Base-by-base conservation (phyloP, 2,888 invertebrate species). In the Nomada ferruginata region DNA sequence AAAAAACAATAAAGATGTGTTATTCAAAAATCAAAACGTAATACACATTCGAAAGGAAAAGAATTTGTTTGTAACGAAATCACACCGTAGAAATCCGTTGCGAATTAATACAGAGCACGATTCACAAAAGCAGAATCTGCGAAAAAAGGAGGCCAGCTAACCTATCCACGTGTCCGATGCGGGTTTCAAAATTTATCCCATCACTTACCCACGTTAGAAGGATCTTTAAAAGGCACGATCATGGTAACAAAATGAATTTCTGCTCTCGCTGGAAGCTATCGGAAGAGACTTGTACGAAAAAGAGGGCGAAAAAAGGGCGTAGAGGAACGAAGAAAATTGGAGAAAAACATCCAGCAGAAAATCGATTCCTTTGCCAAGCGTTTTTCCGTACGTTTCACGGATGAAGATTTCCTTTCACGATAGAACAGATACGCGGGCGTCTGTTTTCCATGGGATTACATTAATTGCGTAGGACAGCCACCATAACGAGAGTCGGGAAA, bases 381-480 rank as follows among this genome's bases (percentile, higher is more conserved):
- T 47, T 81, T 71, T 68, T 59, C 63, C 23, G 20, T 23, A 50
- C 44, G 57, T 75, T 79, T 80, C 59, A 26, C 55, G 53, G 36
- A 50, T 36, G 50, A 64, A 42, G 42, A 74, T 75, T 66, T 75
- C 81, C 44, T 74, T 74, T 74, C n/a, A 65, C 44, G 57, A 63
- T 73, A 47, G n/a, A 47, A 15, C 65, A 50, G 57, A 10, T 18
- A 53, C 26, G 42, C 55, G 55, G 23, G 77, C 53, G 59, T 74
- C 68, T 59, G 69, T 75, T 83, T 65, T 57, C 55, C 23, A 26
- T n/a, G 18, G 72, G 36, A 61, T 69, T 75, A 76, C 77, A 68
- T 79, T 87, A 87, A 84, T 84, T 76, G 71, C n/a, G 13, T 61
- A 26, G 18, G 76, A 73, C 84, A 82, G 77, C 20, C 42, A 59